Conservation (phyloP, 2,113 vertebrate genomes). For the Baryphthengus martii region DNA sequence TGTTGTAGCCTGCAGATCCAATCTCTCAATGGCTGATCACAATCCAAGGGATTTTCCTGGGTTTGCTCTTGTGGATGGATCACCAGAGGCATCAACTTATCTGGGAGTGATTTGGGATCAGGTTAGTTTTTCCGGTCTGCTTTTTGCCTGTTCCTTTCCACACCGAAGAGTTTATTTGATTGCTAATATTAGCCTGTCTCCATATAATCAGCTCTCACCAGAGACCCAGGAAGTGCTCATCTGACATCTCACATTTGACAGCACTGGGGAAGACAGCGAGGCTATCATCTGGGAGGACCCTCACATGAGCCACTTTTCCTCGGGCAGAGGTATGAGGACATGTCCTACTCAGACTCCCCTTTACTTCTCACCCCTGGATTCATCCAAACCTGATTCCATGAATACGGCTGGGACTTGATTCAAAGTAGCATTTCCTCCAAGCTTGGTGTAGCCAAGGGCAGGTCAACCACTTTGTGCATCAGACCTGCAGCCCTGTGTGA, state of each 20-base stretch:
- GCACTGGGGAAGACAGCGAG: not conserved
- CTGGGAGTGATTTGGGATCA: not conserved
- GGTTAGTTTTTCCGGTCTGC: not conserved
- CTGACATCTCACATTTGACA: not conserved
- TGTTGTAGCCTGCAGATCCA: not conserved
- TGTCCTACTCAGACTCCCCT: too few relatives aligned
- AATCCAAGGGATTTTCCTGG: not conserved
- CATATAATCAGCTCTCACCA: not conserved
- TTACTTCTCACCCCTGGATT: not conserved
- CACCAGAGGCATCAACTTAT: not conserved
- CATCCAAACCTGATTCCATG: not conserved
- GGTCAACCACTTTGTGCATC: too few relatives aligned
- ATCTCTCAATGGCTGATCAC: not conserved
- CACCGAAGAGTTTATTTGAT: not conserved
- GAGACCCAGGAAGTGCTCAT: not conserved
- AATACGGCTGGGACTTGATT: not conserved
- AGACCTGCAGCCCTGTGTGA: accelerated
- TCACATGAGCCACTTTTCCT: not conserved
- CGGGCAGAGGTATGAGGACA: not conserved
- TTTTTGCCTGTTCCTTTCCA: not conserved
- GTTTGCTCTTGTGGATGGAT: not conserved
- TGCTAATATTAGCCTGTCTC: not conserved
- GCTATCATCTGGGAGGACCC: not conserved
- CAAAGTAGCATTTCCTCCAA: not conserved
- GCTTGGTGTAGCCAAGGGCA: not conserved